phyloP scores from a whole-genome alignment of 1,140 invertebrate genomes.

The Pseudoatta argentina region DNA sequence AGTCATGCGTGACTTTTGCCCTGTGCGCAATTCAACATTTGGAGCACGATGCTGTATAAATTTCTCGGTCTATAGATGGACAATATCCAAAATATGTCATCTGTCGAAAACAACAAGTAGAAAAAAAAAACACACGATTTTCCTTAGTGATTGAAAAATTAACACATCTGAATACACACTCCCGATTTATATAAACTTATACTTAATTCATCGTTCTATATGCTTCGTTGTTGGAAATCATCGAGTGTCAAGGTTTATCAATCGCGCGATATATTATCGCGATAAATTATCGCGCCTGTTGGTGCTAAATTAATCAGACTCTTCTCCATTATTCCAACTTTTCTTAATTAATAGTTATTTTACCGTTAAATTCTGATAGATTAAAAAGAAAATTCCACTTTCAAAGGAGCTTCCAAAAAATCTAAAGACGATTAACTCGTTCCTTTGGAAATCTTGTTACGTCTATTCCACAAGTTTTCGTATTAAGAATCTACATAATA shows the following conservation, averaged over 20 bases:
- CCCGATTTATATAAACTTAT: background rate
- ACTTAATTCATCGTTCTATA: conserved; percentile 4
- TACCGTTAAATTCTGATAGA: background rate
- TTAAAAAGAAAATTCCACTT: background rate
- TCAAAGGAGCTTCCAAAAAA: background rate
- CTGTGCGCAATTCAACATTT: conserved; percentile 40
- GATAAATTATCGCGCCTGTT: conserved; percentile 37
- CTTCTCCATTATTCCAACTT: background rate
- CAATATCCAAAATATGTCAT: background rate
- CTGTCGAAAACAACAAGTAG: background rate
- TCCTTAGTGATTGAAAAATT: background rate
- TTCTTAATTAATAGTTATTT: background rate
- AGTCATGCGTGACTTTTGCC: conserved; percentile 65
- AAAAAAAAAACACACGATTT: background rate
- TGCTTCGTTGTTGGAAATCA: conserved; percentile 27
- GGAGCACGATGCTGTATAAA: conserved; percentile 16
- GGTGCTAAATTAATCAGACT: conserved; percentile 12
- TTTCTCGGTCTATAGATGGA: background rate
- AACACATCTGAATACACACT: no score
- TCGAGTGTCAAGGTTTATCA: conserved; percentile 61
- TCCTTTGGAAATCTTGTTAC: background rate
- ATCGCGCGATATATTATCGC: conserved; percentile 1
- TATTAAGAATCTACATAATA: conserved; percentile 54
- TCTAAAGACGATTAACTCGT: background rate
- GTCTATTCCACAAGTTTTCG: background rate